phyloP scores from a whole-genome alignment of 2,113 vertebrate genomes.

The Notarius quadriscutis region DNA sequence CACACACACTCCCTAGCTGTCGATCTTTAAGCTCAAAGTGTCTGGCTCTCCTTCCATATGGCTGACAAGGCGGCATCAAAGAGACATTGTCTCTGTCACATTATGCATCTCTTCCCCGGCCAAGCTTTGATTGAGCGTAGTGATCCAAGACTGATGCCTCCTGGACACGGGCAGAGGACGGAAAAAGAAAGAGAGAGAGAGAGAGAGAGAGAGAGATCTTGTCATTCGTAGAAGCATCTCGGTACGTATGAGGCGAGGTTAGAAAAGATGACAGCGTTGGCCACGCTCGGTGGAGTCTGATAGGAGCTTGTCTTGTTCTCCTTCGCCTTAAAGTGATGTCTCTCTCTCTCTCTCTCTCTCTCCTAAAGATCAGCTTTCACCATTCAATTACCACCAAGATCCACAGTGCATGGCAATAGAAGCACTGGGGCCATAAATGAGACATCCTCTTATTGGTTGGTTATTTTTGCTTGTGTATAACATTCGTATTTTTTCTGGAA shows the following conservation, averaged over 20 bases:
- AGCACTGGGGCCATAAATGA: not conserved
- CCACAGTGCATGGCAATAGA: constrained; percentile 19
- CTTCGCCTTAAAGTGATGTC: constrained; percentile 45
- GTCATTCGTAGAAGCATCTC: constrained; percentile 51
- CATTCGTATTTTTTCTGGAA: constrained; percentile 1
- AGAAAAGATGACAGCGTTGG: constrained; percentile 72
- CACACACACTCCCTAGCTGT: not conserved
- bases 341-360: constrained; percentile 35
- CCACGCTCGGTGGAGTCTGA: constrained; percentile 69
- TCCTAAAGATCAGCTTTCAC: constrained; percentile 24
- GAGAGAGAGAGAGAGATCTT: constrained; percentile 57
- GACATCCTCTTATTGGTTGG: not conserved
- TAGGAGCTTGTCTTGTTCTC: constrained; percentile 60
- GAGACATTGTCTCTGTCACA: constrained; percentile 70
- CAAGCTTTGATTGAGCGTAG: constrained; percentile 75
- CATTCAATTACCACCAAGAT: constrained; percentile 40
- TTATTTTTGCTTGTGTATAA: constrained; percentile 7
- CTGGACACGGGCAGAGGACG: constrained; percentile 58
- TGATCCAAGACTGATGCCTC: constrained; percentile 79
- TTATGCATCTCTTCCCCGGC: constrained; percentile 67
- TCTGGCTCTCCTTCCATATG: constrained; percentile 47
- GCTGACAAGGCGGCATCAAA: constrained; percentile 59
- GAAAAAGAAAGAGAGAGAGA: constrained; percentile 43
- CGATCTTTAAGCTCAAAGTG: constrained; percentile 27
- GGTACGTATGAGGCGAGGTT: constrained; percentile 47